Percentiles rank a stretch among this genome's conserved stretches.
Evolutionary conservation across 2,113 vertebrate genomes (phyloP).

Genomic region (Ursus arctos): DNA sequence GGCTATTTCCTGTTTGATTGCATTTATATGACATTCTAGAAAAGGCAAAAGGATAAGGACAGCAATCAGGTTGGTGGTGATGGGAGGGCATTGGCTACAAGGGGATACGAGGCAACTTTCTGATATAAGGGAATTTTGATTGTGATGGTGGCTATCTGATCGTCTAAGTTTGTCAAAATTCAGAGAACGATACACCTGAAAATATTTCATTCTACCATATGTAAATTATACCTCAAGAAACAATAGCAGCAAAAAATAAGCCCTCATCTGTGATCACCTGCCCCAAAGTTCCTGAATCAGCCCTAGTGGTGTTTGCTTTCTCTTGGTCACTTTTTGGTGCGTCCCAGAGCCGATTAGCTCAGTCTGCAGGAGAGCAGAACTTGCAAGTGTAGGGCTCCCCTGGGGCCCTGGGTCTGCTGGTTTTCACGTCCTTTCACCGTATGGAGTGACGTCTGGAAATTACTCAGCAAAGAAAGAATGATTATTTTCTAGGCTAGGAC

Average conservation of each 20-base stretch:
- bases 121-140: neutral
- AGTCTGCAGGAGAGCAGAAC: neutral
- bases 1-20: neutral
- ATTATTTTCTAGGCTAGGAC: neutral
- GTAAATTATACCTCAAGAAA: neutral
- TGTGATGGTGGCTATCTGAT: neutral
- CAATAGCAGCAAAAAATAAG: neutral
- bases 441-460: neutral
- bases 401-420: neutral
- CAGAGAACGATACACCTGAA: neutral
- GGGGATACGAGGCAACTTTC: neutral
- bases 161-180: neutral
- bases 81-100: neutral
- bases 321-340: neutral
- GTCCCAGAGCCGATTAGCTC: neutral
- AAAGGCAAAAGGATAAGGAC: neutral
- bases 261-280: accelerated
- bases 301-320: neutral
- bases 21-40: neutral
- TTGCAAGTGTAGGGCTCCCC: neutral
- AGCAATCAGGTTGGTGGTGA: neutral
- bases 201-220: neutral
- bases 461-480: neutral
- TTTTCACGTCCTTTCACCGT: neutral
- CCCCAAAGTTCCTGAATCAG: neutral